Percentiles rank a stretch among this genome's conserved stretches.
Conservation (phyloP, 2,797 vertebrate genomes). For the Manis javanica region DNA sequence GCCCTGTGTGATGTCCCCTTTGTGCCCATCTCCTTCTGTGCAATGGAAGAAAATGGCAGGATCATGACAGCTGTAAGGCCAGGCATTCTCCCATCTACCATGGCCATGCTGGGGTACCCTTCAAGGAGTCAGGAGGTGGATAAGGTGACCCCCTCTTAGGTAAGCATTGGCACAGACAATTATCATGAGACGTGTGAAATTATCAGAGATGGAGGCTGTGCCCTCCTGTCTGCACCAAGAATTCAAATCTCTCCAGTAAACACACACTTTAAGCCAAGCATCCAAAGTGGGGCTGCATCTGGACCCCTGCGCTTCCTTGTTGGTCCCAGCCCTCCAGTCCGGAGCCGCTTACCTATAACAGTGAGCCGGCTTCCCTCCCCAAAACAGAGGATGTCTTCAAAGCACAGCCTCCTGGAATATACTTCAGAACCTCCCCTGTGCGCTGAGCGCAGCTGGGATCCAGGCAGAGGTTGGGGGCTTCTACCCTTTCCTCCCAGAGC, state of each 20-base stretch:
- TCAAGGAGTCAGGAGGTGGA: neutral
- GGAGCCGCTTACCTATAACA: constrained; percentile 86
- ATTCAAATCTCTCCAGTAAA: neutral
- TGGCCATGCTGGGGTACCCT: rapidly evolving
- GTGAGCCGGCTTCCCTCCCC: constrained; percentile 86
- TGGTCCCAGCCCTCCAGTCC: neutral
- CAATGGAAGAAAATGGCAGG: neutral
- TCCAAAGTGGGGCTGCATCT: rapidly evolving
- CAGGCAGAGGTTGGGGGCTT: neutral
- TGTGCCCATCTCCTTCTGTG: neutral
- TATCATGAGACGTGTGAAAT: neutral
- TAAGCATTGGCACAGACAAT: too few species aligned
- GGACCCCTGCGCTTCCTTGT: too few species aligned
- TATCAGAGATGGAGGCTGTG: neutral
- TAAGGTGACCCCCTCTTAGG: neutral
- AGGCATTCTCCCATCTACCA: neutral
- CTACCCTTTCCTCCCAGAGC: neutral
- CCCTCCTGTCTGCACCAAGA: neutral
- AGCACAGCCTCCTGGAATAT: constrained; percentile 53
- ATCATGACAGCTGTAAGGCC: rapidly evolving
- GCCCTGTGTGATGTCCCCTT: rapidly evolving
- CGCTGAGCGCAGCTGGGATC: neutral
- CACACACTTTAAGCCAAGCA: neutral
- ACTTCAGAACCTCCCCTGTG: constrained; percentile 52
- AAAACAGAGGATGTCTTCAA: constrained; percentile 78